Percentiles rank a stretch among this genome's conserved stretches.
Conservation (phyloP, 1,140 invertebrate species). For the Trichonephila clavata region DNA sequence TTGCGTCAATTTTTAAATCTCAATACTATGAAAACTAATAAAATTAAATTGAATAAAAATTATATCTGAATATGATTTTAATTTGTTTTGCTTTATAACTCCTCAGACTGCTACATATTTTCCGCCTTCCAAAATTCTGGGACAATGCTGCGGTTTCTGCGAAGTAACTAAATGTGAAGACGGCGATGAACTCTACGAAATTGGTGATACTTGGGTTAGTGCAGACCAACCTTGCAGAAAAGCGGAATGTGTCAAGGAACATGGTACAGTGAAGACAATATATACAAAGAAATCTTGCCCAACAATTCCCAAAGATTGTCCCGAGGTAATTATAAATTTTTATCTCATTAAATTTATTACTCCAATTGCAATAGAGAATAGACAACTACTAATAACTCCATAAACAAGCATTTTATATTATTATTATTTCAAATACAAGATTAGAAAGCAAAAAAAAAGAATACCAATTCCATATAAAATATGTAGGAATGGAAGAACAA, state of each 20-base stretch:
- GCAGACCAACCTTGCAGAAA: constrained; percentile 78
- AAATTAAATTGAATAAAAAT: no score
- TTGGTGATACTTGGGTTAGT: constrained; percentile 79
- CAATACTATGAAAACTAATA: no score
- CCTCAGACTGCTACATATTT: constrained; percentile 38
- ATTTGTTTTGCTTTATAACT: not conserved
- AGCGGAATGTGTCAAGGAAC: constrained; percentile 78
- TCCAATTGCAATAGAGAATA: no score
- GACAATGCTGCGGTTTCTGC: constrained; percentile 88
- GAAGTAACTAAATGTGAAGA: constrained; percentile 85
- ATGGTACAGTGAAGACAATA: constrained; percentile 62
- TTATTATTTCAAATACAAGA: no score
- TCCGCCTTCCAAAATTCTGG: constrained; percentile 60
- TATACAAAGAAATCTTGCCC: constrained; percentile 55
- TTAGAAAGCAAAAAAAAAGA: no score
- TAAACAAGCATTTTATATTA: no score
- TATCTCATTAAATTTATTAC: not conserved
- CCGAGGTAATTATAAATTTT: constrained; percentile 24
- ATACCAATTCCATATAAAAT: no score
- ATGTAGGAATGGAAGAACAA: no score
- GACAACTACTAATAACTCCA: no score
- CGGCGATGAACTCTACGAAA: constrained; percentile 82
- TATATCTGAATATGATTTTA: not conserved
- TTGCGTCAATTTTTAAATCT: no score
- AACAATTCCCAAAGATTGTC: constrained; percentile 66